Evolutionary conservation across 2,888 invertebrate species (phyloP), one percentile per base, ranked within the genome.

Genomic region (Pachliopta kotzebuea): DNA sequence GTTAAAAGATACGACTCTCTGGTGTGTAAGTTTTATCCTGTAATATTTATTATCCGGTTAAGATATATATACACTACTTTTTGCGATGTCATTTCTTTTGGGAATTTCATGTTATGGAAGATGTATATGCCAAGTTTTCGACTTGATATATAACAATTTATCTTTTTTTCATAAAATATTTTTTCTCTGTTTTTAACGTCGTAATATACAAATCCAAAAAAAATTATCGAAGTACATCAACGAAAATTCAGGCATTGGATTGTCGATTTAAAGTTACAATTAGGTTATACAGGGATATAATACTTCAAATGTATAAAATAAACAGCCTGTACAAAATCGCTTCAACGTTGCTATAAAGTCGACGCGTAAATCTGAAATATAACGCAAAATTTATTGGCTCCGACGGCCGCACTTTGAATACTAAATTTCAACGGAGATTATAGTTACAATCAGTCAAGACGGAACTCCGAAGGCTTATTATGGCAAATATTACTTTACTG

Each of bases 331-430:
- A 68, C 65, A 68, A 69, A 56, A 63, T 52, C 31, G 62, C 57
- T 58, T 57, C 20, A 63, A 62, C 50, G 60, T 50, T 24, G 68
- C 68, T 71, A 69, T 74, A 73, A 74, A 70, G 72, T 71, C 71
- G 71, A 74, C 75, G 75, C 76, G n/a, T 75, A 74, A 68, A 67
- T 69, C 69, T 77, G 77, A 78, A 77, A 78, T 77, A 79, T 77
- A 75, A 76, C 76, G 68, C 68, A 68, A 68, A 70, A 72, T 71
- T 74, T 73, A 76, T 74, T 75, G 74, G 72, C 71, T 73, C 72
- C 67, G 71, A 70, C 71, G 64, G 66, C 56, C 74, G 68, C 71
- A 66, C 70, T 74, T 72, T 75, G 76, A 77, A 78, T 77, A 76
- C 73, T 69, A 75, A 77, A 72, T 71, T 71, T 69, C 67, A 69